Evolutionary conservation across 2,888 invertebrate genomes (phyloP), one percentile per base, ranked within the genome.

Genomic region (Blera fallax): DNA sequence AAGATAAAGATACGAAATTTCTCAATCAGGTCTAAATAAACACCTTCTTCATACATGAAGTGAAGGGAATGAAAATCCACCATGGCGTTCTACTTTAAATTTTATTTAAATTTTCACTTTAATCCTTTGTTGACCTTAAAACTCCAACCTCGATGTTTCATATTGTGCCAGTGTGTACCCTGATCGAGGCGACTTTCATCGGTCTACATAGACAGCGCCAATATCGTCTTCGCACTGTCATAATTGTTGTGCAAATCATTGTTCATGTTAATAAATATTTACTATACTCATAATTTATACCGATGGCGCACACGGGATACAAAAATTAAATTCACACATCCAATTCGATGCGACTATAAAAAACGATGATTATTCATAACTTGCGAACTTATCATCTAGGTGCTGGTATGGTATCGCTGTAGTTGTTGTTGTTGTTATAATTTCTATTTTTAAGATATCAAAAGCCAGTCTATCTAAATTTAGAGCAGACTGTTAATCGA

Each of bases 311-410:
- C 65, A 65, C 65, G 64, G 64, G 67, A 40, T n/a, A 24, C 16
- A 37, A 67, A 54, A 54, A 29, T 40, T 21, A 14, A 54, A 69
- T 69, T 69, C 32, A 69, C 69, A 69, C 69, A 62, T 77, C 48
- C 37, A 27, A 43, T 54, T 40, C 21, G 14, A 50, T 65, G n/a
- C 48, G 48, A 21, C 21, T 48, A 21, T 27, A 14, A 54, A 54
- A 54, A 29, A 6, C 21, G 21, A 54, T 54, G 29, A 29, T 14
- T 54, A 54, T 54, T 54, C 54, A 54, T 54, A 54, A 54, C 29
- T 29, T 54, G 54, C 16, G 54, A 16, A 29, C 54, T 54, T 54
- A 54, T 29, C 27, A 29, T 29, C 29, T 14, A 29, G 14, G 3
- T 54, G 14, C 27, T 54, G 29, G n/a, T n/a, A n/a, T 37, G 11